Percentiles rank a stretch among this genome's conserved stretches.
These are phyloP conservation scores for Catagonus wagneri DNA, from an alignment of 2,113 vertebrate species.

Conservation along the genomic window DNA sequence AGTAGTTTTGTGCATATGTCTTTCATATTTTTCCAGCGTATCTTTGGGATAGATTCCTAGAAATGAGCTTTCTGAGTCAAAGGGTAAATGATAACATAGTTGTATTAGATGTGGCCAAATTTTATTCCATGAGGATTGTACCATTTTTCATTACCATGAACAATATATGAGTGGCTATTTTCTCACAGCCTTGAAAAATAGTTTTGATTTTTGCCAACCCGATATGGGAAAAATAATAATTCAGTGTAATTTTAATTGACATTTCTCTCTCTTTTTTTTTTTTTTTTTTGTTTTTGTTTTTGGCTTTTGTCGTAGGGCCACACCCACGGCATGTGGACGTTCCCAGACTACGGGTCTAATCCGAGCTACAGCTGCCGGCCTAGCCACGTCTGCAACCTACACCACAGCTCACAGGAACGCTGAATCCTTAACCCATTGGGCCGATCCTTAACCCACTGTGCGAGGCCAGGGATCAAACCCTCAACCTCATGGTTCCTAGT, in stretches of 20 bases:
- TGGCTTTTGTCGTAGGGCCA: no score
- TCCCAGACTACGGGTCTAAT: no score
- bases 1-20: slow-evolving; percentile 47
- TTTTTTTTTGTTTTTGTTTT: no score
- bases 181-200: slow-evolving; percentile 63
- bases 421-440: no score
- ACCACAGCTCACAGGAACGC: no score
- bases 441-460: no score
- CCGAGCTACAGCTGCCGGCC: no score
- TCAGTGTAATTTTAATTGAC: slow-evolving; percentile 73
- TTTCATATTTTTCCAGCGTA: slow-evolving; percentile 65
- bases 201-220: slow-evolving; percentile 69
- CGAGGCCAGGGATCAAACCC: no score
- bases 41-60: slow-evolving; percentile 61
- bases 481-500: no score
- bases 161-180: slow-evolving; percentile 28
- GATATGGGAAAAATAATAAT: slow-evolving; percentile 64
- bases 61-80: slow-evolving; percentile 67
- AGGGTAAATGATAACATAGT: slow-evolving; percentile 62
- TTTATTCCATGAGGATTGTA: slow-evolving; percentile 40
- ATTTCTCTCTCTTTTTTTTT: no score
- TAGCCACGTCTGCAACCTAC: no score
- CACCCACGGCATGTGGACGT: no score
- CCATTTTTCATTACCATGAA: slow-evolving; percentile 56
- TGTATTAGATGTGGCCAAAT: slow-evolving; percentile 59